Evolutionary conservation across 2,797 vertebrate species (phyloP).

Genomic region (Menidia menidia): DNA sequence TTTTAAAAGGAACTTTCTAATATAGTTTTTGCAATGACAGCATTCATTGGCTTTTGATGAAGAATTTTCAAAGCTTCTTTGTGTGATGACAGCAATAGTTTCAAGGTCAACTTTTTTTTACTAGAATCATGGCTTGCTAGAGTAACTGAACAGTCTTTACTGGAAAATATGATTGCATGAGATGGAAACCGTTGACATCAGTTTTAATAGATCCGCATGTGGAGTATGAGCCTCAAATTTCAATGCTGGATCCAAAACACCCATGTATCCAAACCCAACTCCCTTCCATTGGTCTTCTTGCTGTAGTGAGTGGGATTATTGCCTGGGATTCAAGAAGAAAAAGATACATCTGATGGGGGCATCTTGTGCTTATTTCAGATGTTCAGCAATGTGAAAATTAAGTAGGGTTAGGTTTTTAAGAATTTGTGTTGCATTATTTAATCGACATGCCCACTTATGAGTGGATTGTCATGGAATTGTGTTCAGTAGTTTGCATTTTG

Average conservation of each 20-base stretch:
- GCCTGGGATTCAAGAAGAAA: too few relatives aligned
- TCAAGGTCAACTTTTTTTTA: too few relatives aligned
- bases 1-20: background rate
- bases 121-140: background rate
- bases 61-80: background rate
- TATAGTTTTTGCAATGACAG: background rate
- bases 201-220: background rate
- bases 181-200: background rate
- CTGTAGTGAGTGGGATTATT: too few relatives aligned
- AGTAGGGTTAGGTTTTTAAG: too few relatives aligned
- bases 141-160: background rate
- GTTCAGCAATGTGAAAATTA: too few relatives aligned
- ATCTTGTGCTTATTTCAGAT: too few relatives aligned
- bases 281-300: too few relatives aligned
- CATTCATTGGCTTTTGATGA: background rate
- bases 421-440: too few relatives aligned
- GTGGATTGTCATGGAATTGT: too few relatives aligned
- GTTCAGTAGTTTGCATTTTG: too few relatives aligned
- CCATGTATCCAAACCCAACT: background rate
- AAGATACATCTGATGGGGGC: too few relatives aligned
- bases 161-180: background rate
- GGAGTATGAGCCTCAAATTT: background rate
- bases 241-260: background rate
- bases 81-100: background rate
- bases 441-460: too few relatives aligned